Evolutionary conservation across 92 coral and sea anemone species (phyloP).

Genomic region (Heteractis magnifica): DNA sequence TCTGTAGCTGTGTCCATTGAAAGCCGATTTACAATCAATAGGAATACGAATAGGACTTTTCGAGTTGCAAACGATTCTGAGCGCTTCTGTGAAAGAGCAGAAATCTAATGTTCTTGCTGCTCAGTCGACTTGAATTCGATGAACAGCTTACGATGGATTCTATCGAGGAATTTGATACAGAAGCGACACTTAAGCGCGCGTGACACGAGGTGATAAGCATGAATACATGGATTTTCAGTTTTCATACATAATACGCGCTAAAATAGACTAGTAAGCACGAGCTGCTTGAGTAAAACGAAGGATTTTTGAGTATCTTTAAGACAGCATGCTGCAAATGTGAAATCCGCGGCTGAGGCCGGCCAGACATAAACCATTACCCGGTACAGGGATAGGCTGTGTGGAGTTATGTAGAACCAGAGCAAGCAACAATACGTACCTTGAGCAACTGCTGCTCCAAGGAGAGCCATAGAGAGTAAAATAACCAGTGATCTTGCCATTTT

Average conservation of each 20-base stretch:
- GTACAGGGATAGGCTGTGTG: neutral
- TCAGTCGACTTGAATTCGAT: neutral
- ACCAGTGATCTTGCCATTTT: conserved; percentile 14
- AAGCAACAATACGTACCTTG: neutral
- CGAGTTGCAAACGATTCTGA: neutral
- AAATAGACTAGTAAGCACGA: neutral
- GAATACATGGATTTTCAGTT: neutral
- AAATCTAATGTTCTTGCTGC: neutral
- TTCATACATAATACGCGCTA: neutral
- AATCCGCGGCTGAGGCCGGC: neutral
- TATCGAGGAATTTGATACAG: neutral
- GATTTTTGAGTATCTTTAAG: neutral
- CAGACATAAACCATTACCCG: neutral
- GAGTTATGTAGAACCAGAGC: neutral
- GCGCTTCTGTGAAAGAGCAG: neutral
- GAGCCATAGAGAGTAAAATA: conserved; percentile 6
- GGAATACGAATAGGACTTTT: neutral
- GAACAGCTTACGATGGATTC: neutral
- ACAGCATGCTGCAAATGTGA: neutral
- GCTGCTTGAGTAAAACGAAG: neutral
- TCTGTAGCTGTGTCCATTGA: no score
- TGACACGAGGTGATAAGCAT: neutral
- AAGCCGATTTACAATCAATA: neutral
- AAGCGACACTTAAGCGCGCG: neutral
- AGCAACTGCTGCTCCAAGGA: conserved; percentile 20